Base-by-base conservation (phyloP, 1,140 invertebrate genomes). In the Lepidurus couesii region DNA sequence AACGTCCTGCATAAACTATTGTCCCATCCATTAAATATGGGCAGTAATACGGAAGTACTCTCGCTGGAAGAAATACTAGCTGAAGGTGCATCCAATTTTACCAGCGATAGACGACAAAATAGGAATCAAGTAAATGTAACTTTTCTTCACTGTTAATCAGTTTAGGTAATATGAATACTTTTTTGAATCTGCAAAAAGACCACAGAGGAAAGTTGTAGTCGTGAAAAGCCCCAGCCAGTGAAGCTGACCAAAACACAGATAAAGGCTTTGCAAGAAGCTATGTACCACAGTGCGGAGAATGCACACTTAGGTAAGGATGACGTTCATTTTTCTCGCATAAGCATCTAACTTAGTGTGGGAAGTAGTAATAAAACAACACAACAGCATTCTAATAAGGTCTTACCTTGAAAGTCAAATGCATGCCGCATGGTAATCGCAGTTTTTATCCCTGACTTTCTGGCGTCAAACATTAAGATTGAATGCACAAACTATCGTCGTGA, bases 221-320 rank as follows among this genome's bases (percentile, higher is more conserved):
- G 42, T n/a, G 44, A 79, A 24, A 84, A 87, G 79, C 78, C 86
- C 6, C 86, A 87, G 75, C 83, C 86, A 75, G 86, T 88, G 43
- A 89, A 90, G 79, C 90, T 95, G 82, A 94, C 90, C 80, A 95
- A 95, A 86, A 87, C 89, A 24, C 94, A 96, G 85, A 90, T 92
- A 43, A 91, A 94, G 83, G 90, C 92, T 45, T 85, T 96, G 47
- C 93, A 96, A 83, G 94, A 96, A 86, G 93, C 94, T 5, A 95
- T 96, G 93, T 96, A 96, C 84, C 94, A 95, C 83, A 93, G 92
- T 81, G 92, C 93, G 1, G 94, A 96, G 84, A 95, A 93, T 83
- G 94, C 94, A 83, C 92, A 95, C 86, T 87, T 96, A 81, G 92
- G 92, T 92, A 82, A 83, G 84, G 81, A n/a, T 11, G 44, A 24